Evolutionary conservation across 2,113 vertebrate genomes (phyloP).

Genomic region (Ictalurus furcatus): DNA sequence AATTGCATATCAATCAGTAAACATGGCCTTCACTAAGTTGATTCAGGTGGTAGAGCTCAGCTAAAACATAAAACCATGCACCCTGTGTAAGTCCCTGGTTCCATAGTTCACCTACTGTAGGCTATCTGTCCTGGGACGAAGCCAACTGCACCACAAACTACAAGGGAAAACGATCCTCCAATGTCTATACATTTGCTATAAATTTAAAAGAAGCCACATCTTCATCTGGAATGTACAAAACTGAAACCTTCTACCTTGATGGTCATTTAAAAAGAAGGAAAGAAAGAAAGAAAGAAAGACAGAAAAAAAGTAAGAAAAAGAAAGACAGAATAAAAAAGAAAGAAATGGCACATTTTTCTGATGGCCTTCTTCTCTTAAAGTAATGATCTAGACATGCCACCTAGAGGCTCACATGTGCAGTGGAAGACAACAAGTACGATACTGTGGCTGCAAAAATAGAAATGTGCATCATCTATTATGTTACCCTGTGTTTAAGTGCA

Average conservation of each 20-base stretch:
- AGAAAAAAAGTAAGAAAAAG: not conserved
- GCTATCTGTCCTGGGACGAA: not conserved
- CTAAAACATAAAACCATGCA: not conserved
- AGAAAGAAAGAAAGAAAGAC: not conserved
- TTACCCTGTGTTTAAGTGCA: not conserved
- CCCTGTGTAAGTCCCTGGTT: not conserved
- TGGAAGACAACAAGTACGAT: not conserved
- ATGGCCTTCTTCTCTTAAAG: not conserved
- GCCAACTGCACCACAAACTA: not conserved
- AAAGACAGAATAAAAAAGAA: not conserved
- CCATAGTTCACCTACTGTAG: not conserved
- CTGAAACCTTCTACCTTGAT: not conserved
- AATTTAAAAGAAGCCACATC: not conserved
- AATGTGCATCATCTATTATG: not conserved
- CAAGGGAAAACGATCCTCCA: not conserved
- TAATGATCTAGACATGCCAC: conserved; percentile 8
- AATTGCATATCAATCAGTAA: not conserved
- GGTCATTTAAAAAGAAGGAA: not conserved
- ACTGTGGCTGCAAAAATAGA: not conserved
- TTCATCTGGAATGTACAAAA: not conserved
- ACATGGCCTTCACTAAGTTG: not conserved
- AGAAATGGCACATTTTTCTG: not conserved
- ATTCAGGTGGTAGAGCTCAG: conserved; percentile 8
- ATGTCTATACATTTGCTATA: not conserved
- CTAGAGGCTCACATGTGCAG: conserved; percentile 14